These are phyloP conservation scores for Prolemur simus DNA, from an alignment of 2,113 vertebrate genomes.

Conservation along the genomic window DNA sequence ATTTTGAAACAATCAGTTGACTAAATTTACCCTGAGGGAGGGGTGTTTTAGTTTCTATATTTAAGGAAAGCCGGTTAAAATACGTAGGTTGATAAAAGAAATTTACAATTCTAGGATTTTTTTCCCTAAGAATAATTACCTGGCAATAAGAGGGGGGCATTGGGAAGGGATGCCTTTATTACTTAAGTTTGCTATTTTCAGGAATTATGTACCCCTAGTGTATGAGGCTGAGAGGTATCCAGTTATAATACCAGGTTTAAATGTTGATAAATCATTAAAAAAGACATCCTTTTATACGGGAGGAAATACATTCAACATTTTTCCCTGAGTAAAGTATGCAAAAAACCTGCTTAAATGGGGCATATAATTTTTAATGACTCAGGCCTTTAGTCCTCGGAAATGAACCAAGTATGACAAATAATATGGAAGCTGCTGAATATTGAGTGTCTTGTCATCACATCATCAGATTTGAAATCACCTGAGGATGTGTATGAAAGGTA, in stretches of 20 bases:
- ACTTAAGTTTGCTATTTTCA: background rate
- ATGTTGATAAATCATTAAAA: conserved; percentile 79
- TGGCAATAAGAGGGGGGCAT: background rate
- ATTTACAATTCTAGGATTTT: background rate
- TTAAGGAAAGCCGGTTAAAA: conserved; percentile 31
- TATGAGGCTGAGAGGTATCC: conserved; percentile 39
- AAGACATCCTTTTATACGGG: conserved; percentile 70
- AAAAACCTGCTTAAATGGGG: conserved; percentile 87
- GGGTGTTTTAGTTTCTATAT: background rate
- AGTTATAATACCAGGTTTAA: conserved; percentile 53
- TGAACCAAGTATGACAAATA: conserved; percentile 85
- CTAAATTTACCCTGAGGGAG: background rate
- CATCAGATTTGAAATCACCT: conserved; percentile 74
- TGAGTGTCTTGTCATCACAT: conserved; percentile 74
- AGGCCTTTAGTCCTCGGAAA: conserved; percentile 84
- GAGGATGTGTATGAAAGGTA: conserved; percentile 67
- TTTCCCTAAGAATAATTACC: background rate
- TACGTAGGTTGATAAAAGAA: background rate
- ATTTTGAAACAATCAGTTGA: background rate
- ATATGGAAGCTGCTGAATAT: conserved; percentile 73
- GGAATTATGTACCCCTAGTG: background rate
- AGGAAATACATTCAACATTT: conserved; percentile 80
- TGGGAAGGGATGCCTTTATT: background rate
- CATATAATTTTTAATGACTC: conserved; percentile 88
- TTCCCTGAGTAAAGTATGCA: conserved; percentile 84